Percentiles rank a stretch among this genome's conserved stretches.
Evolutionary conservation across 1,140 invertebrate genomes (phyloP).

Genomic region (Chionoecetes opilio): DNA sequence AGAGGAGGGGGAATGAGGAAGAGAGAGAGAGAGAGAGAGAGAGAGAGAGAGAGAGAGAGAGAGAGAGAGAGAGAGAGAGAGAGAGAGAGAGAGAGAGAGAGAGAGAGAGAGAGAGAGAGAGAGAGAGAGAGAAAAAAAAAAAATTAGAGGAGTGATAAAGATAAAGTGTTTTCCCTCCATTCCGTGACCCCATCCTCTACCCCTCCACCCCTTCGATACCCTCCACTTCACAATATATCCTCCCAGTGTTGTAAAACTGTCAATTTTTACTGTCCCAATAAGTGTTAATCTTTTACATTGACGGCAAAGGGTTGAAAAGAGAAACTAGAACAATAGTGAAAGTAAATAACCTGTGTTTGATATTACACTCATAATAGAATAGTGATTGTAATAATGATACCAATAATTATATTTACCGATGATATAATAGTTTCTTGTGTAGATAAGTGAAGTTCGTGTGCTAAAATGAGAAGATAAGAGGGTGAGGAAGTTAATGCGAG

Average conservation of each 20-base stretch:
- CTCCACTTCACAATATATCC: slow-evolving; percentile 8
- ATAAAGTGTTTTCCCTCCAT: too few species aligned
- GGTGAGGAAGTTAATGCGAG: background rate
- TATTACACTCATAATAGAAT: background rate
- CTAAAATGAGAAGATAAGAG: background rate
- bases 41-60: too few species aligned
- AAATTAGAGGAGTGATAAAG: too few species aligned
- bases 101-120: too few species aligned
- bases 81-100: too few species aligned
- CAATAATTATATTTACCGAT: background rate
- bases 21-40: too few species aligned
- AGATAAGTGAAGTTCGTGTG: background rate
- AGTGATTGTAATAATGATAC: background rate
- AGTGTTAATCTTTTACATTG: slow-evolving; percentile 22
- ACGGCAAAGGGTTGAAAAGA: background rate
- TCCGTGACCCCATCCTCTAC: background rate
- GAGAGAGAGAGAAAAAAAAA: too few species aligned
- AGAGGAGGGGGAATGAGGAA: too few species aligned
- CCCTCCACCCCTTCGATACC: background rate
- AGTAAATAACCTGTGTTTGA: background rate
- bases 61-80: too few species aligned
- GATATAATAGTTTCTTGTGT: too few species aligned
- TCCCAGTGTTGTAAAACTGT: background rate
- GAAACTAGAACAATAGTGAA: background rate
- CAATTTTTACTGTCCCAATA: slow-evolving; percentile 11